These are phyloP conservation scores for Drosophila funebris DNA, from an alignment of 1,140 invertebrate genomes.

Conservation along the genomic window DNA sequence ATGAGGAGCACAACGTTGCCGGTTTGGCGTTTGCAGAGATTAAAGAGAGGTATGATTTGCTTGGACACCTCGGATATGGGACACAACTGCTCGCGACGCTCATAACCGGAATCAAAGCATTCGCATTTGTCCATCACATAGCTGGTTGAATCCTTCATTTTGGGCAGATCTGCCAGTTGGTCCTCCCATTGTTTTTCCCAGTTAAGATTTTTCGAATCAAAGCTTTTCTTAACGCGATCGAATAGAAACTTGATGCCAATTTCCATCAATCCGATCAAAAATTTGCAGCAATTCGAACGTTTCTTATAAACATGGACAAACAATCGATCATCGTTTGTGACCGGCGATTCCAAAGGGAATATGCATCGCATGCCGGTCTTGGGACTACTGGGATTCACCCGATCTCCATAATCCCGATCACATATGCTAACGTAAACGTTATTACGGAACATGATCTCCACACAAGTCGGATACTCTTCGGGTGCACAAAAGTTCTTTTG, in stretches of 20 bases:
- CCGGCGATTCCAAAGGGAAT: constrained; percentile 59
- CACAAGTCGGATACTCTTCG: constrained; percentile 71
- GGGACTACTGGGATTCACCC: constrained; percentile 40
- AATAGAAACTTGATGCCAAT: constrained; percentile 64
- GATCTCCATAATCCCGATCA: constrained; percentile 63
- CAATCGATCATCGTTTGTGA: constrained; percentile 61
- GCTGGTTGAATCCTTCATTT: constrained; percentile 36
- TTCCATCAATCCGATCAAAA: constrained; percentile 69
- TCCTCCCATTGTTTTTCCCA: constrained; percentile 39
- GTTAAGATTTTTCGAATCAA: constrained; percentile 56
- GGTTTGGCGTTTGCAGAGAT: constrained; percentile 68
- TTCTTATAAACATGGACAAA: constrained; percentile 70
- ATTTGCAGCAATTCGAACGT: constrained; percentile 67
- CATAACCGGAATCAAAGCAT: constrained; percentile 43
- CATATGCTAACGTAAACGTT: constrained; percentile 66
- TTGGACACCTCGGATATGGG: constrained; percentile 62
- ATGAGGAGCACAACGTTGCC: constrained; percentile 72
- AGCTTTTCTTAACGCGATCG: constrained; percentile 62
- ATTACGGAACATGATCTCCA: constrained; percentile 69
- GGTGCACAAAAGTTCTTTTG: constrained; percentile 70
- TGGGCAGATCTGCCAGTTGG: constrained; percentile 45
- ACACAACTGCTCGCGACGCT: constrained; percentile 60
- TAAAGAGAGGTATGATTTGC: constrained; percentile 65
- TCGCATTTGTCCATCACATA: constrained; percentile 50
- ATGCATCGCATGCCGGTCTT: constrained; percentile 70